phyloP scores from a whole-genome alignment of 2,113 vertebrate species.

The Henicopernis longicauda region DNA sequence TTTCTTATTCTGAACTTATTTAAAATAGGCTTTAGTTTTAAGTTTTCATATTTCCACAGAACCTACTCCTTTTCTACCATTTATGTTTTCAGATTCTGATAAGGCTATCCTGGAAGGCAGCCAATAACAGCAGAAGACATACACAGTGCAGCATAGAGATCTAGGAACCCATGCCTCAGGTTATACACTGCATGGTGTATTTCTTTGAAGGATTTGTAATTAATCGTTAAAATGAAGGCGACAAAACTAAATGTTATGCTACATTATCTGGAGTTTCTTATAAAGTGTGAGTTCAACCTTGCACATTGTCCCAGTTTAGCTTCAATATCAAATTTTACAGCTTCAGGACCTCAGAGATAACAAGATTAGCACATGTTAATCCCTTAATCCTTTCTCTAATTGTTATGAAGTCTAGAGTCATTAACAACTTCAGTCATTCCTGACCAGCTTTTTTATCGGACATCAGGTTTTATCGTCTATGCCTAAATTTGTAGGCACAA shows the following conservation, averaged over 20 bases:
- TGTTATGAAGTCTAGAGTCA: constrained; percentile 6
- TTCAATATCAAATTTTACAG: not conserved
- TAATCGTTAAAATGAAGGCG: not conserved
- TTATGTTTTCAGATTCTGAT: not conserved
- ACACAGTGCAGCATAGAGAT: not conserved
- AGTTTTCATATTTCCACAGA: not conserved
- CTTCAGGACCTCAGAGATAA: constrained; percentile 9
- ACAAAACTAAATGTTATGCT: not conserved
- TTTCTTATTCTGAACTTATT: not conserved
- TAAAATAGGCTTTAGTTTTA: not conserved
- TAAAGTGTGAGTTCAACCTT: not conserved
- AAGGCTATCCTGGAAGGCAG: not conserved
- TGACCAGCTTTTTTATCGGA: not conserved
- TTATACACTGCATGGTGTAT: not conserved
- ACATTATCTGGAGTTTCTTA: not conserved
- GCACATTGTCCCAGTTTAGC: not conserved
- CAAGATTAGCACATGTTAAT: constrained; percentile 25
- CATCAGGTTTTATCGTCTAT: not conserved
- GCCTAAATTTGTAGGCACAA: not conserved
- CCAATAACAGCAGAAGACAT: not conserved
- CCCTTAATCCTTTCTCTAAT: constrained; percentile 13
- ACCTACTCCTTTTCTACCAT: not conserved
- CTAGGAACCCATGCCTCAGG: not conserved
- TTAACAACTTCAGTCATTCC: constrained; percentile 2
- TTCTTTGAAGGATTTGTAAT: not conserved